These are phyloP conservation scores for Drosophila stalkeri DNA, from an alignment of 2,888 invertebrate genomes.

Conservation along the genomic window DNA sequence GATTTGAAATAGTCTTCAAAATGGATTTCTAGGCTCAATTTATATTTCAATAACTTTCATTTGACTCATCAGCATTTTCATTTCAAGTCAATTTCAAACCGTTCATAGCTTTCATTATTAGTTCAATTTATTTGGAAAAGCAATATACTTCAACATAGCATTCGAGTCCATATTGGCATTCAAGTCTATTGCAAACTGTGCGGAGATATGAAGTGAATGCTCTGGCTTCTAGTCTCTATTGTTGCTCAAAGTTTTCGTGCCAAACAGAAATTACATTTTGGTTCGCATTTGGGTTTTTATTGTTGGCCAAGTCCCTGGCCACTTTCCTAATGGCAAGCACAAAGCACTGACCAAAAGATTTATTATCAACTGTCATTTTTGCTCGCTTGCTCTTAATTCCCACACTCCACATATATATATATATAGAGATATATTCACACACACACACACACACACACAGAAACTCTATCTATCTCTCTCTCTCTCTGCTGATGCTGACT, in stretches of 20 bases:
- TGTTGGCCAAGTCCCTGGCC: constrained; percentile 62
- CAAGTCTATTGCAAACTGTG: neutral
- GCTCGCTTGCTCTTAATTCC: constrained; percentile 27
- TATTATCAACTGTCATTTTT: constrained; percentile 77
- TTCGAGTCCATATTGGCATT: neutral
- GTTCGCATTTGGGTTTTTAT: constrained; percentile 53
- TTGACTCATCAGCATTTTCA: neutral
- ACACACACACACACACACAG: too few relatives aligned
- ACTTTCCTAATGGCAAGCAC: constrained; percentile 56
- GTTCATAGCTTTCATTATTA: neutral
- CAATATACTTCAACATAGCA: neutral
- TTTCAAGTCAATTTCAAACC: neutral
- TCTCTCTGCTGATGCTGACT: constrained; percentile 17
- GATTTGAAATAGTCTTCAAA: too few relatives aligned
- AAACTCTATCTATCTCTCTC: neutral
- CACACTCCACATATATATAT: constrained; percentile 9
- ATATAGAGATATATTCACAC: neutral
- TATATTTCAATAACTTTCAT: neutral
- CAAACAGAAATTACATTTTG: constrained; percentile 70
- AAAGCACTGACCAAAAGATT: constrained; percentile 73
- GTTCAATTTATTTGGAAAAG: neutral
- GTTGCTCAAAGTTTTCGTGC: constrained; percentile 58
- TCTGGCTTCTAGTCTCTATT: constrained; percentile 15
- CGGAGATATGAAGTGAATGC: constrained; percentile 12
- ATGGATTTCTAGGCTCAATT: too few relatives aligned